Conservation (phyloP, 2,888 invertebrate genomes). For the Ichneumoninae sp. region DNA sequence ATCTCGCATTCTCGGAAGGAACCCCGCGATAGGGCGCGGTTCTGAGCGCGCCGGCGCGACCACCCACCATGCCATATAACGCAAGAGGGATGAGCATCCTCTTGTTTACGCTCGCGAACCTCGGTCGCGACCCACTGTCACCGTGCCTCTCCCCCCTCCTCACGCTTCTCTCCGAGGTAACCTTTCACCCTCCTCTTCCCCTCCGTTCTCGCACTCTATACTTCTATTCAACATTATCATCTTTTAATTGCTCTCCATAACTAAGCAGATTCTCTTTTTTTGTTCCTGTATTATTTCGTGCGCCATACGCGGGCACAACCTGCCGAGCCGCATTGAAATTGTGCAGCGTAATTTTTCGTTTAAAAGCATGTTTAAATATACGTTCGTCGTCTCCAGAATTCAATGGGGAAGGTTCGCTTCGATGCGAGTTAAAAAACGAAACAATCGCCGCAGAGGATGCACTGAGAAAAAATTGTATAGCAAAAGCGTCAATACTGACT, state of each 20-base stretch:
- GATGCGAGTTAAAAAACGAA: neutral
- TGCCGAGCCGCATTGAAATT: neutral
- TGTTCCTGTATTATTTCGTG: conserved; percentile 1
- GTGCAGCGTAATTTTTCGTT: neutral
- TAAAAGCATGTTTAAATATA: neutral
- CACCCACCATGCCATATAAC: conserved; percentile 65
- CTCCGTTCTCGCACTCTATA: conserved; percentile 41
- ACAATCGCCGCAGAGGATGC: neutral
- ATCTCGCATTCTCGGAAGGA: conserved; percentile 72
- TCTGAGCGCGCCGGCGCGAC: conserved; percentile 80
- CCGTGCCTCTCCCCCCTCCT: conserved; percentile 63
- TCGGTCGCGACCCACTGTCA: conserved; percentile 64
- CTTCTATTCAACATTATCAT: conserved; percentile 72
- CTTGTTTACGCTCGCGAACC: conserved; percentile 79
- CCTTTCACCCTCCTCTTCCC: conserved; percentile 2
- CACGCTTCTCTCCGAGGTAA: conserved; percentile 26
- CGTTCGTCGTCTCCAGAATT: neutral
- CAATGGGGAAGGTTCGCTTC: neutral
- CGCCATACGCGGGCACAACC: neutral
- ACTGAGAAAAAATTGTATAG: neutral
- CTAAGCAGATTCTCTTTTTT: conserved; percentile 63
- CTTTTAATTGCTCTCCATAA: conserved; percentile 75
- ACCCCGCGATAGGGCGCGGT: conserved; percentile 82
- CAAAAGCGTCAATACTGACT: too few species aligned
- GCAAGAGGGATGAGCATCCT: conserved; percentile 53